Evolutionary conservation across 2,888 invertebrate genomes (phyloP), one percentile per base, ranked within the genome.

Genomic region (Linnaemya tessellans): DNA sequence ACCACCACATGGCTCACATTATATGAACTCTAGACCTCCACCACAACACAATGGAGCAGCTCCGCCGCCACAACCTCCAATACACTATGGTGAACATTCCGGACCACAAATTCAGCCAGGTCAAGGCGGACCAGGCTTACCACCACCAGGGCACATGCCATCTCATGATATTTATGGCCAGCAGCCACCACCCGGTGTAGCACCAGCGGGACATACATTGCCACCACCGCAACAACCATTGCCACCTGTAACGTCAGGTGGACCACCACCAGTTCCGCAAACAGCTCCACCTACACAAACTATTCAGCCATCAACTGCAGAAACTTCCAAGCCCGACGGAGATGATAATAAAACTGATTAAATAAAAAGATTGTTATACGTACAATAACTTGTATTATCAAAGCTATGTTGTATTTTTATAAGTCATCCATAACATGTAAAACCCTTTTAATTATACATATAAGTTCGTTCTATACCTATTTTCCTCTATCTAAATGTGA

Each of bases 271-370:
- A 15, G 18, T 60, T 56, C 86, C 75, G 64, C 89, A 85, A 77
- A 86, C 88, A 67, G 64, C 81, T 18, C 89, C 88, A 41, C 83
- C 75, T 9, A 60, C 15, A 8, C 80, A 74, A 80, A 13, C 51
- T 8, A 13, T 35, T 22, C 80, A 73, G n/a, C 73, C 77, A 20
- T 22, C 74, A 58, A 11, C 62, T 18, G 75, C 43, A 10, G 89
- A 89, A 60, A 87, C 86, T 10, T 87, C 88, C 43, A 90, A 91
- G 68, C 64, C 80, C 5, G 92, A 92, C 11, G 46, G 87, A 22
- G 93, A 93, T n/a, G 92, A 93, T 80, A 93, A 92, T 80, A 93
- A 92, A 75, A 80, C 89, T 49, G 92, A 92, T 83, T 92, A 88
- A 88, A 81, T 13, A 18, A n/a, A n/a, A n/a, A n/a, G 10, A 56